Evolutionary conservation across 2,113 vertebrate species (phyloP), one percentile per base, ranked within the genome.

Genomic region (Pseudolaguvia tuberculata): DNA sequence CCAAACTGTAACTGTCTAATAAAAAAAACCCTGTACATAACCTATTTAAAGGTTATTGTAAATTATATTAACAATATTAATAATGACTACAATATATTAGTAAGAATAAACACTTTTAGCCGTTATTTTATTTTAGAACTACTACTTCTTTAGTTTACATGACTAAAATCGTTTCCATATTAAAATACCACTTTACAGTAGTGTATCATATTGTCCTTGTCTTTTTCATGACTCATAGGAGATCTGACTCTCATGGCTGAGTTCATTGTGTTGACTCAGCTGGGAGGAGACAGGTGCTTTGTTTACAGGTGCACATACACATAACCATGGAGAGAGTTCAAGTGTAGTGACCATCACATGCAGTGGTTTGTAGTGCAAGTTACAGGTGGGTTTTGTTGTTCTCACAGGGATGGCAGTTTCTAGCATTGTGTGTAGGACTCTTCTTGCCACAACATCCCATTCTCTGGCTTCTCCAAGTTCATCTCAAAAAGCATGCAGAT

Each of bases 361-460:
- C 82, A 0, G 25, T 25, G 9, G 72, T 58, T 21, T 18, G 59
- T 29, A 35, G 65, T 39, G 29, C 29, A 9, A 7, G 17, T 23
- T 20, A 29, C 31, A 45, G 25, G 5, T 48, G 58, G 71, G 18
- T 72, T 63, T 21, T 76, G 56, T 56, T 56, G 23, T 45, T 39
- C 47, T 47, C 82, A 58, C 74, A 99, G 97, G 96, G 94, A 56
- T 97, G 96, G 94, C 97, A 98, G 91, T 93, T 98, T 75, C 86
- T 99, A 76, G 95, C 97, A 0, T 86, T 98, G 87, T 98, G 93
- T 6, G 87, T 97, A 4, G 96, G 96, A 21, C 90, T 98, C 72
- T 99, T 99, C 82, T 92, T 98, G 75, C 96, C 97, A 20, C 95
- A 94, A 73, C 94, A 97, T 67, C 94, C 94, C 39, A 96, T 97